phyloP scores from a whole-genome alignment of 2,113 vertebrate genomes.

The Machaerirhynchus nigripectus region DNA sequence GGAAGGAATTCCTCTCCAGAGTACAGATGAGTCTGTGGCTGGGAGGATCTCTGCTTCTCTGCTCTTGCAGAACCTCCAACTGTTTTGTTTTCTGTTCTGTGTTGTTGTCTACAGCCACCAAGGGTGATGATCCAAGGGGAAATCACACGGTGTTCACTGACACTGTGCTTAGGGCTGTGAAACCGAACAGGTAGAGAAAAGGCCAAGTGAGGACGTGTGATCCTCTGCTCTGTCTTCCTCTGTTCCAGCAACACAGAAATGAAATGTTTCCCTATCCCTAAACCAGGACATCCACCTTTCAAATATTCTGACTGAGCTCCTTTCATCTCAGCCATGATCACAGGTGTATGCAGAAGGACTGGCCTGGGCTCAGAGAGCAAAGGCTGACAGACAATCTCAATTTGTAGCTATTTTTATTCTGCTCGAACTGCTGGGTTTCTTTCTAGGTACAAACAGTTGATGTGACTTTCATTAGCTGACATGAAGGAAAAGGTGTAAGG shows the following conservation, averaged over 20 bases:
- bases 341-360: not conserved
- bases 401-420: not conserved
- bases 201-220: not conserved
- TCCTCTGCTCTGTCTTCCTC: not conserved
- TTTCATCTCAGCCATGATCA: not conserved
- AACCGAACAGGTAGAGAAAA: not conserved
- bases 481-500: not conserved
- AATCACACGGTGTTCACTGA: not conserved
- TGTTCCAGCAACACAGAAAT: not conserved
- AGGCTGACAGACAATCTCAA: not conserved
- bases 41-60: fast-evolving
- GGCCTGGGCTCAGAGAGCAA: not conserved
- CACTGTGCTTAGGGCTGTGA: not conserved
- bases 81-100: not conserved
- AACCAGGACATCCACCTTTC: not conserved
- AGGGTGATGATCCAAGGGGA: not conserved
- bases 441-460: not conserved
- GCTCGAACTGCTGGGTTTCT: not conserved
- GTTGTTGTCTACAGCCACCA: not conserved
- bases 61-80: not conserved
- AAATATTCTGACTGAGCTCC: not conserved
- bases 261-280: not conserved
- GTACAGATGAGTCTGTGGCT: not conserved
- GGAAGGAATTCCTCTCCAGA: not conserved
- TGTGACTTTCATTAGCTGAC: not conserved